phyloP scores from a whole-genome alignment of 1,140 invertebrate species.

The Pachypeltis micranthus region DNA sequence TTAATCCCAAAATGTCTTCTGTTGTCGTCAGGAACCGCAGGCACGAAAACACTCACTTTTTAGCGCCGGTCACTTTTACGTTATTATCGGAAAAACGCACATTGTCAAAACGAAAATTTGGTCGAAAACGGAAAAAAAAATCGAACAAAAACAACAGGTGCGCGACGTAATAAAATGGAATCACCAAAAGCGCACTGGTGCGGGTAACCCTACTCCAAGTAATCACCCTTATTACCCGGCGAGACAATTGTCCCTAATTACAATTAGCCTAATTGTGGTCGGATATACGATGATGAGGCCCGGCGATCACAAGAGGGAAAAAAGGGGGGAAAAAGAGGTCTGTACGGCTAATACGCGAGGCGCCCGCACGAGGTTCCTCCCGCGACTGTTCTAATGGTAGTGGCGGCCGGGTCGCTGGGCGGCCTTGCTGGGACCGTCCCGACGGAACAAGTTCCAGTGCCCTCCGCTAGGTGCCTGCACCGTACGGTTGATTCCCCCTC shows the following conservation, averaged over 20 bases:
- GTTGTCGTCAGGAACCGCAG: no score
- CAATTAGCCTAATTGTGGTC: conserved; percentile 15
- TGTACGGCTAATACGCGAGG: not conserved
- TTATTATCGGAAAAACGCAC: conserved; percentile 11
- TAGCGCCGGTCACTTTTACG: conserved; percentile 1
- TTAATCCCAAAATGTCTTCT: no score
- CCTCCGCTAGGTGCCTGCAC: not conserved
- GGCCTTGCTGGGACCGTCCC: conserved; percentile 2
- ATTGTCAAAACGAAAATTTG: not conserved
- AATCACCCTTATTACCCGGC: conserved; percentile 14
- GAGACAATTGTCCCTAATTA: conserved; percentile 16
- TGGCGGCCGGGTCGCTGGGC: not conserved
- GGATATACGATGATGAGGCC: conserved; percentile 3
- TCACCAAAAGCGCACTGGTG: not conserved
- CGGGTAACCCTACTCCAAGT: conserved; percentile 4
- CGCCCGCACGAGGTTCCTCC: conserved; percentile 9
- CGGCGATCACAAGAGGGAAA: not conserved
- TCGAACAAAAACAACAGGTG: conserved; percentile 4
- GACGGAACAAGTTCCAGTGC: no score
- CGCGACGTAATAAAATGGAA: conserved; percentile 4
- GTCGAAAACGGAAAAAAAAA: not conserved
- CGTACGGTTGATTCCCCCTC: not conserved
- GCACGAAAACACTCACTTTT: conserved; percentile 4
- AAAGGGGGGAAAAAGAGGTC: no score
- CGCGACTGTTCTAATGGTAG: conserved; percentile 15